Conservation (phyloP, 2,113 vertebrate species). For the Forbesichthys papilliferus region DNA sequence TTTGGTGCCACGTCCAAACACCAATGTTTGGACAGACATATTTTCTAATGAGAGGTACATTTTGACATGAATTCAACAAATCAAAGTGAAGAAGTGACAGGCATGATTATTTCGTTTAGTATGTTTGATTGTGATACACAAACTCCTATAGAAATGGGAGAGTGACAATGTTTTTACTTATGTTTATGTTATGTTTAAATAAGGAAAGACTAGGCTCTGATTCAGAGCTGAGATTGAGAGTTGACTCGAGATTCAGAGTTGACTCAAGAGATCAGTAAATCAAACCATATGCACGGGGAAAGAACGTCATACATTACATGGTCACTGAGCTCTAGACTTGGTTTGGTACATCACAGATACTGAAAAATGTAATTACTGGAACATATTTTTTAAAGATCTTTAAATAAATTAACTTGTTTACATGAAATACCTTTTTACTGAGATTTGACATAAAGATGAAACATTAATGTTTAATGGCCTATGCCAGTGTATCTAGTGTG, state of each 20-base stretch:
- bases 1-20: constrained; percentile 44
- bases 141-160: constrained; percentile 8
- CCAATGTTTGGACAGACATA: constrained; percentile 33
- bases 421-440: too few relatives aligned
- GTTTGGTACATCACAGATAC: too few relatives aligned
- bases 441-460: too few relatives aligned
- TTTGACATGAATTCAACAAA: not conserved
- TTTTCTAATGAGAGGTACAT: constrained; percentile 39
- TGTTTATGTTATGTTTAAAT: constrained; percentile 11
- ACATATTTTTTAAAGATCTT: too few relatives aligned
- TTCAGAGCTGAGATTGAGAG: constrained; percentile 43
- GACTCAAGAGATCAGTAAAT: constrained; percentile 14
- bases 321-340: too few relatives aligned
- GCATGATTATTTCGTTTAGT: constrained; percentile 1
- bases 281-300: too few relatives aligned
- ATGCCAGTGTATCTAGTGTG: too few relatives aligned
- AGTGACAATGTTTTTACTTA: constrained; percentile 18
- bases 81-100: constrained; percentile 19
- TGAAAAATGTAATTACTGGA: too few relatives aligned
- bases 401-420: too few relatives aligned
- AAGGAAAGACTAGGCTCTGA: constrained; percentile 45
- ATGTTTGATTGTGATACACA: constrained; percentile 31
- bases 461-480: too few relatives aligned
- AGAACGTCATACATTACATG: too few relatives aligned
- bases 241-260: constrained; percentile 39